These are phyloP conservation scores for Anthoptus insignis DNA, from an alignment of 2,888 invertebrate species.

Conservation along the genomic window DNA sequence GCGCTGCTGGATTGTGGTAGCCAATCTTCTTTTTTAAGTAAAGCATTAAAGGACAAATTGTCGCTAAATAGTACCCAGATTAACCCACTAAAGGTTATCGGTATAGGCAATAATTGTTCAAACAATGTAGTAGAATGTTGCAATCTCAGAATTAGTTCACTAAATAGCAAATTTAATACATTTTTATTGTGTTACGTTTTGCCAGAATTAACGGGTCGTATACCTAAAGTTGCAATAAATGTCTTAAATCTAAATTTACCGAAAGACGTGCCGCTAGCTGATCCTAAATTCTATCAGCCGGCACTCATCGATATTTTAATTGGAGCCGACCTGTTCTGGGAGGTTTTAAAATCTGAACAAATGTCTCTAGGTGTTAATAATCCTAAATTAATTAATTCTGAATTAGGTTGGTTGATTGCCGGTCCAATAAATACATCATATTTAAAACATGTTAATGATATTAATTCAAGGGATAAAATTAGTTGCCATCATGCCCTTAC, in stretches of 20 bases:
- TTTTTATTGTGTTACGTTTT: too few relatives aligned
- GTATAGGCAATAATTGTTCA: slow-evolving; percentile 20
- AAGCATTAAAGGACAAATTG: too few relatives aligned
- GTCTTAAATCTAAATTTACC: too few relatives aligned
- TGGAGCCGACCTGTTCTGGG: slow-evolving; percentile 44
- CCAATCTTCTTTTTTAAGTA: slow-evolving; percentile 39
- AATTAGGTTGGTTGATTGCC: slow-evolving; percentile 40
- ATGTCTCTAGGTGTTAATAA: slow-evolving; percentile 25
- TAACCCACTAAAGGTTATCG: slow-evolving; percentile 11
- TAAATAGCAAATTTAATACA: too few relatives aligned
- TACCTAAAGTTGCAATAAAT: slow-evolving; percentile 32
- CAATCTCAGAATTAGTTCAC: slow-evolving; percentile 14
- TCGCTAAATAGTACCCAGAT: not conserved
- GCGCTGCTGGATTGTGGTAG: slow-evolving; percentile 41
- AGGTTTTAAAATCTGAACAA: slow-evolving; percentile 33
- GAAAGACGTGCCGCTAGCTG: too few relatives aligned
- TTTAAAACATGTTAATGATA: too few relatives aligned
- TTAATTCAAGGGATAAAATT: too few relatives aligned
- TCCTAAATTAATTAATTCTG: slow-evolving; percentile 37
- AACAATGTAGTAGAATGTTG: slow-evolving; percentile 15
- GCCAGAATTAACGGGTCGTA: slow-evolving; percentile 13
- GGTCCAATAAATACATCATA: too few relatives aligned
- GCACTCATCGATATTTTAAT: slow-evolving; percentile 37
- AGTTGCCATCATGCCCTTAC: too few relatives aligned
- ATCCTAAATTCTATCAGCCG: slow-evolving; percentile 41